Evolutionary conservation across 2,113 vertebrate genomes (phyloP).

Genomic region (Cyanocitta stelleri): DNA sequence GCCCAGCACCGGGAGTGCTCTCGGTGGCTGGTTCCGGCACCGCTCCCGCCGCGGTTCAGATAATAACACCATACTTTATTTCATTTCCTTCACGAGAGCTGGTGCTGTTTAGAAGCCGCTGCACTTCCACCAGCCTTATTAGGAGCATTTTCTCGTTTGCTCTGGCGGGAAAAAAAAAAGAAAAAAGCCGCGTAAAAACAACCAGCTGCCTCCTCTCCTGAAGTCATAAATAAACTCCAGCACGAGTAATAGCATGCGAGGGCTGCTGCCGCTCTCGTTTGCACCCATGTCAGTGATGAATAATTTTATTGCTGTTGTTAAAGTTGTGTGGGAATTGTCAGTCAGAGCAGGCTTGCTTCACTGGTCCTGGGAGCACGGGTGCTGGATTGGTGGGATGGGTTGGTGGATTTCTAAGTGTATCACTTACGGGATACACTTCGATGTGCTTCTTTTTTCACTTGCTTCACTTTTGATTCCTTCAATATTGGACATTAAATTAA

Average conservation of each 20-base stretch:
- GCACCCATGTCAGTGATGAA: background rate
- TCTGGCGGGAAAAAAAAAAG: background rate
- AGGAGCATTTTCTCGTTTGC: constrained; percentile 20
- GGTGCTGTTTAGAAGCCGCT: background rate
- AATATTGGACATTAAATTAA: background rate
- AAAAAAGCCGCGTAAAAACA: background rate
- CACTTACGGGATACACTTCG: fast-evolving
- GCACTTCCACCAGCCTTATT: constrained; percentile 36
- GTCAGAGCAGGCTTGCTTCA: background rate
- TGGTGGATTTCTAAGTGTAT: background rate
- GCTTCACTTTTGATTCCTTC: background rate
- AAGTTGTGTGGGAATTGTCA: background rate
- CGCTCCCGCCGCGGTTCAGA: background rate
- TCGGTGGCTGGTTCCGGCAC: background rate
- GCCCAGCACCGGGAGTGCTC: background rate
- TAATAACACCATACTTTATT: background rate
- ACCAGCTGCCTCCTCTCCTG: background rate
- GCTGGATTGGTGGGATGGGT: background rate
- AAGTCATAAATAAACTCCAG: background rate
- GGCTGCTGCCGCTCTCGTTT: background rate
- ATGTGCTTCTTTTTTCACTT: background rate
- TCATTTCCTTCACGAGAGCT: background rate
- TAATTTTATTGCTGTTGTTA: background rate
- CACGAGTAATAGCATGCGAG: background rate
- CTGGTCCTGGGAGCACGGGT: background rate